Conservation (phyloP, 2,888 invertebrate genomes). For the Blastobasis lacticolella region DNA sequence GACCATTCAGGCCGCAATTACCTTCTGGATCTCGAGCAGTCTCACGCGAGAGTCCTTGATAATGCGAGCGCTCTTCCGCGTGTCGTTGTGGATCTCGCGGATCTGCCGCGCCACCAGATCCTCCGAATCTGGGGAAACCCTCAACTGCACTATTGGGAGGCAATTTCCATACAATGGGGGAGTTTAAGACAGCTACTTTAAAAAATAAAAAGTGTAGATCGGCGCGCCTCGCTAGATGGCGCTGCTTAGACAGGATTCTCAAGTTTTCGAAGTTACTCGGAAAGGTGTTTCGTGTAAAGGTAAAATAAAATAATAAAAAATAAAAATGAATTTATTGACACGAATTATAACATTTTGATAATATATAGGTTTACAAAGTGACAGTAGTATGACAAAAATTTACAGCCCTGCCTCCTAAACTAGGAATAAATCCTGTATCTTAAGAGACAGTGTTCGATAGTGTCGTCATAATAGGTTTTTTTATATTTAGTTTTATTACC, state of each 20-base stretch:
- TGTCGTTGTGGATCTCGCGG: constrained; percentile 47
- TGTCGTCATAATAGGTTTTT: too few relatives aligned
- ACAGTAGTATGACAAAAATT: too few relatives aligned
- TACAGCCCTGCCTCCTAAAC: too few relatives aligned
- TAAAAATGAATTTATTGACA: too few relatives aligned
- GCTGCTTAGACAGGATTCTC: not conserved
- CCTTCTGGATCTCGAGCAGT: constrained; percentile 51
- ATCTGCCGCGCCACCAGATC: constrained; percentile 39
- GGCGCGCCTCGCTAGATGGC: not conserved
- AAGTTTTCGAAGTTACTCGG: not conserved
- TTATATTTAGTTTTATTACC: too few relatives aligned
- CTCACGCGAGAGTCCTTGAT: constrained; percentile 48
- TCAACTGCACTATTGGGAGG: not conserved
- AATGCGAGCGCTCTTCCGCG: constrained; percentile 47
- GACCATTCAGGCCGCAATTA: constrained; percentile 2
- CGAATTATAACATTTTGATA: too few relatives aligned
- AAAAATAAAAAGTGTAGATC: not conserved
- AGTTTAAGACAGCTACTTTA: not conserved
- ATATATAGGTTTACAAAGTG: too few relatives aligned
- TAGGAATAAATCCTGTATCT: too few relatives aligned
- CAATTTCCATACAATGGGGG: not conserved
- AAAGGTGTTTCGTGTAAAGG: not conserved
- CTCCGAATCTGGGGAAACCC: constrained; percentile 20
- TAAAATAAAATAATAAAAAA: too few relatives aligned
- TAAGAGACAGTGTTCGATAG: too few relatives aligned